phyloP scores from a whole-genome alignment of 2,888 invertebrate species.

The Antheraea yamamai region DNA sequence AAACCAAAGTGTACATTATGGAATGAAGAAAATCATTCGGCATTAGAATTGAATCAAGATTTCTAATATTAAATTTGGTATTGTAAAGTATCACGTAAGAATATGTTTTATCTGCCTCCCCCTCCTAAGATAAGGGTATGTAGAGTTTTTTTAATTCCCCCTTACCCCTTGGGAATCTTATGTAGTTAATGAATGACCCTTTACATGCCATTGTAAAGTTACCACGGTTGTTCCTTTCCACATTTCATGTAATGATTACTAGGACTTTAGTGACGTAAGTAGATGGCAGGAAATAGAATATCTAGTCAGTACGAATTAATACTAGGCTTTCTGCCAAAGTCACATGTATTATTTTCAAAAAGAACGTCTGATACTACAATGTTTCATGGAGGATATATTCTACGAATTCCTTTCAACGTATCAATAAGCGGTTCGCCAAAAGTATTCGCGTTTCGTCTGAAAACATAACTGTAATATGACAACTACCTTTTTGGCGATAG shows the following conservation, averaged over 20 bases:
- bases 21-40: too few species aligned
- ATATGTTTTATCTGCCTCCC: too few species aligned
- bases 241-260: not conserved
- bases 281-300: conserved; percentile 1
- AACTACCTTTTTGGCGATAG: not conserved
- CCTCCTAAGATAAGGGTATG: too few species aligned
- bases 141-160: too few species aligned
- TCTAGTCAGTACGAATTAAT: not conserved
- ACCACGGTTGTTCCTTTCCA: not conserved
- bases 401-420: conserved; percentile 1
- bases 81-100: too few species aligned
- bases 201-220: too few species aligned
- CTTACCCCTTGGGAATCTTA: too few species aligned
- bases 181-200: too few species aligned
- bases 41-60: too few species aligned
- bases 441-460: not conserved
- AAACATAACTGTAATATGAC: not conserved
- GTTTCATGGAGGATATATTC: not conserved
- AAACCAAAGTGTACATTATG: too few species aligned
- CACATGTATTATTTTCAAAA: not conserved
- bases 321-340: not conserved
- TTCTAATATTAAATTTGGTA: too few species aligned
- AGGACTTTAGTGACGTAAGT: not conserved
- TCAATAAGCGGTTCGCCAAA: not conserved
- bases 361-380: not conserved